These are phyloP conservation scores for Eupithecia abbreviata DNA, from an alignment of 2,888 invertebrate genomes.

Conservation along the genomic window DNA sequence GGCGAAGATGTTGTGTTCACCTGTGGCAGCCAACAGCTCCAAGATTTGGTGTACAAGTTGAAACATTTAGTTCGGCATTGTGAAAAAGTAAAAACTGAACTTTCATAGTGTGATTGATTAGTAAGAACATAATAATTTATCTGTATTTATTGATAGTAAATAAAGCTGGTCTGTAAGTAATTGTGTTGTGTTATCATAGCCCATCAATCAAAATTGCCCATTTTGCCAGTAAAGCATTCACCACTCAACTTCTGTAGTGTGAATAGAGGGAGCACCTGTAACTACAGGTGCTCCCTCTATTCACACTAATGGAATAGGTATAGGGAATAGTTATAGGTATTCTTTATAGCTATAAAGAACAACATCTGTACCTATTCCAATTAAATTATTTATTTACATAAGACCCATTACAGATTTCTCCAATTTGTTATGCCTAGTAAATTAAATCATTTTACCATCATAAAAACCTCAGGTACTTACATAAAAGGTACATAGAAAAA, in stretches of 20 bases:
- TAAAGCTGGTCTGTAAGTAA: conserved; percentile 3
- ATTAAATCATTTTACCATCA: no score
- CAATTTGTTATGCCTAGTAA: no score
- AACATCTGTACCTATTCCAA: no score
- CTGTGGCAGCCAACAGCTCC: conserved; percentile 85
- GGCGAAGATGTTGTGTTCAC: conserved; percentile 83
- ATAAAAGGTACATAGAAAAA: no score
- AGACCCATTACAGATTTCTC: no score
- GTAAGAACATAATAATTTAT: neutral
- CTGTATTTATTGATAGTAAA: conserved; percentile 7
- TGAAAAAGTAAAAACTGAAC: conserved; percentile 78
- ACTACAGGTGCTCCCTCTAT: no score
- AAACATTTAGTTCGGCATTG: conserved; percentile 86
- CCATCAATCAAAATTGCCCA: neutral
- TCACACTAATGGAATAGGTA: no score
- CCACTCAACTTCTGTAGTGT: neutral
- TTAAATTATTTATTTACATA: no score
- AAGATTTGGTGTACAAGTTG: conserved; percentile 87
- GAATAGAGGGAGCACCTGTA: neutral
- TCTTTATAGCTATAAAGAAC: no score
- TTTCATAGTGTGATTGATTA: conserved; percentile 49
- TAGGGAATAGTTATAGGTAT: no score
- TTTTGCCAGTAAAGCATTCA: neutral
- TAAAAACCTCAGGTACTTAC: no score
- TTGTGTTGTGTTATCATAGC: neutral